Percentiles rank a stretch among this genome's conserved stretches.
phyloP scores from a whole-genome alignment of 2,888 invertebrate species.

The Acrocera orbiculus region DNA sequence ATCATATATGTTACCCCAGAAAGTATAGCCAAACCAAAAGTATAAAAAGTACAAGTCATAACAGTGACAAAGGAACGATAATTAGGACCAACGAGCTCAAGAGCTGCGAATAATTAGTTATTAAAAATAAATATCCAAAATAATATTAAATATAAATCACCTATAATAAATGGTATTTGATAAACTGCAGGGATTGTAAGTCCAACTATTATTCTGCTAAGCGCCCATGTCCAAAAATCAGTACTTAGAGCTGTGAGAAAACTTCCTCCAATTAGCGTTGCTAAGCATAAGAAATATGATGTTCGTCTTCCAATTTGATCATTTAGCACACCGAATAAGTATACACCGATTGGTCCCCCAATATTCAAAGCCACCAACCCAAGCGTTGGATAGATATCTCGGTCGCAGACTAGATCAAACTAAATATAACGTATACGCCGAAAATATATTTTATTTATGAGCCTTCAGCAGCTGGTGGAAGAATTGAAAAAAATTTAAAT shows the following conservation, averaged over 20 bases:
- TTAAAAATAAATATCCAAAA: conserved; percentile 1
- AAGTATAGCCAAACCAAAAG: conserved; percentile 65
- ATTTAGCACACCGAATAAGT: conserved; percentile 68
- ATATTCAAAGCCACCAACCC: conserved; percentile 71
- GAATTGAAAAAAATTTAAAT: too few species aligned
- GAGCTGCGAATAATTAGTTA: conserved; percentile 39
- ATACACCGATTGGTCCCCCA: conserved; percentile 81
- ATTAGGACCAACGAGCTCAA: conserved; percentile 80
- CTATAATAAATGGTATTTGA: conserved; percentile 87
- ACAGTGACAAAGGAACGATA: conserved; percentile 85
- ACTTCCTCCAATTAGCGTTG: conserved; percentile 63
- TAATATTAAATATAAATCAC: conserved; percentile 33
- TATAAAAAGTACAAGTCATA: conserved; percentile 82
- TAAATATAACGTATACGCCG: too few species aligned
- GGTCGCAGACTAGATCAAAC: conserved; percentile 81
- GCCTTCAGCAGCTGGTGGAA: too few species aligned
- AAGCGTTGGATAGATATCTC: conserved; percentile 71
- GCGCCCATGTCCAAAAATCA: conserved; percentile 69
- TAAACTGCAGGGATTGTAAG: conserved; percentile 82
- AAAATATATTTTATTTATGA: too few species aligned
- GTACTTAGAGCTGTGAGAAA: conserved; percentile 60
- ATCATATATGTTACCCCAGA: conserved; percentile 72
- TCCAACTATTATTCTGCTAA: conserved; percentile 68
- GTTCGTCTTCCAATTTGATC: conserved; percentile 73
- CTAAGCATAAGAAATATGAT: conserved; percentile 71